Conservation (phyloP, 2,113 vertebrate genomes). For the Haemorhous mexicanus region DNA sequence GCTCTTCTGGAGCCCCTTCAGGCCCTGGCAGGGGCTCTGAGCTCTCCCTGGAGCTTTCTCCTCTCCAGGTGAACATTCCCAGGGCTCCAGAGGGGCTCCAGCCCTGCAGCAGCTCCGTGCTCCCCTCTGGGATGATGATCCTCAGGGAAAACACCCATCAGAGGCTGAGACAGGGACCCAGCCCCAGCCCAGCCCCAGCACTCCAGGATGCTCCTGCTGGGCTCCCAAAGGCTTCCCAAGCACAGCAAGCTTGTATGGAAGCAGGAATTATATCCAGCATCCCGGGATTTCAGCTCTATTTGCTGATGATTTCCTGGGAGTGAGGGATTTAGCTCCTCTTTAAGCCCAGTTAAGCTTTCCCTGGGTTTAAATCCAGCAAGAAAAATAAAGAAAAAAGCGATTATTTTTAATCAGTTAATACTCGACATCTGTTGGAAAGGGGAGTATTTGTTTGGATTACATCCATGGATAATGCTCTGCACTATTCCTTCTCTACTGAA, state of each 20-base stretch:
- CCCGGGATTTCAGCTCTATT: background rate
- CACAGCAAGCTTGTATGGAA: background rate
- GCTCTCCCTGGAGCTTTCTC: background rate
- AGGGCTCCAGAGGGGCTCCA: background rate
- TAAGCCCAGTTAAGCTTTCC: constrained; percentile 49
- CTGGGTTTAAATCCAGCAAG: constrained; percentile 14
- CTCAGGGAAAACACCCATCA: background rate
- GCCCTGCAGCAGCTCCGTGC: background rate
- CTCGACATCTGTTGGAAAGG: background rate
- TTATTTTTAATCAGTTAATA: constrained; percentile 49
- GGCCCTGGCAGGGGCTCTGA: background rate
- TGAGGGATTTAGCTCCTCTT: constrained; percentile 22
- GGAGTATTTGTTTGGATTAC: constrained; percentile 14
- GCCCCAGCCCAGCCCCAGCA: background rate
- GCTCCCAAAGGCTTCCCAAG: background rate
- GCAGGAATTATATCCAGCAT: background rate
- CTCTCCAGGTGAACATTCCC: rapidly evolving
- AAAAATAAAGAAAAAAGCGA: background rate
- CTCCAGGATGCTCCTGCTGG: background rate
- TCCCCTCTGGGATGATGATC: background rate
- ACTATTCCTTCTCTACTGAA: background rate
- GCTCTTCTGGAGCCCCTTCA: background rate
- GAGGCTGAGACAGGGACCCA: background rate
- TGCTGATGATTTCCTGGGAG: background rate
- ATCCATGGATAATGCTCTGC: background rate